phyloP scores from a whole-genome alignment of 2,113 vertebrate species.

The Falco punctatus region DNA sequence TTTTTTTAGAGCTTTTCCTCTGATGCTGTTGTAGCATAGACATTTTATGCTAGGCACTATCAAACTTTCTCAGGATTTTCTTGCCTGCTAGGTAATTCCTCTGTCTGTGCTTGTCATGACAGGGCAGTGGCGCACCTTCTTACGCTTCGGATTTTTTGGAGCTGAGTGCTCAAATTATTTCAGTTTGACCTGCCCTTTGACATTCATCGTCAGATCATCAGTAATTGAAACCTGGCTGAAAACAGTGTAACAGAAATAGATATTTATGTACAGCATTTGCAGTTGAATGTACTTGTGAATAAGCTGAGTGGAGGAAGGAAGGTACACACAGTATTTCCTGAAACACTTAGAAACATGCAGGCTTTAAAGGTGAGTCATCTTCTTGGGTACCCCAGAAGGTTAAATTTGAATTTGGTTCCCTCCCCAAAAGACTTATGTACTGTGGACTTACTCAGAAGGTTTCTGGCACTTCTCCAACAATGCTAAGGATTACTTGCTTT shows the following conservation, averaged over 20 bases:
- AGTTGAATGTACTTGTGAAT: neutral
- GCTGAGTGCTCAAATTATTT: neutral
- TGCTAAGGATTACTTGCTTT: neutral
- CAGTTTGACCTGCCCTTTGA: conserved; percentile 4
- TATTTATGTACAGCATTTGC: neutral
- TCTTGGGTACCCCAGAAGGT: neutral
- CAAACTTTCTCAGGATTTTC: neutral
- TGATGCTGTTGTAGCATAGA: neutral
- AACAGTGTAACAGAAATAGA: conserved; percentile 27
- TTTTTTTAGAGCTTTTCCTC: neutral
- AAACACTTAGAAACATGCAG: neutral
- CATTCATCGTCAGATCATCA: conserved; percentile 14
- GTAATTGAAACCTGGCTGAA: conserved; percentile 25
- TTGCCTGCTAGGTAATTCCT: neutral
- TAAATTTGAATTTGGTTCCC: neutral
- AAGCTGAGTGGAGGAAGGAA: neutral
- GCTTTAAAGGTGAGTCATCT: fast-evolving
- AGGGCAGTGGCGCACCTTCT: neutral
- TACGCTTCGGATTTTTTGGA: neutral
- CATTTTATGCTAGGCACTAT: fast-evolving
- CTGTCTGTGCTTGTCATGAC: neutral
- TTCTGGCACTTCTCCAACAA: neutral
- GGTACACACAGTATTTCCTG: neutral
- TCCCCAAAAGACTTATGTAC: fast-evolving
- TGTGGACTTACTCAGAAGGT: neutral